phyloP scores from a whole-genome alignment of 2,113 vertebrate species.

The Miniopterus natalensis region DNA sequence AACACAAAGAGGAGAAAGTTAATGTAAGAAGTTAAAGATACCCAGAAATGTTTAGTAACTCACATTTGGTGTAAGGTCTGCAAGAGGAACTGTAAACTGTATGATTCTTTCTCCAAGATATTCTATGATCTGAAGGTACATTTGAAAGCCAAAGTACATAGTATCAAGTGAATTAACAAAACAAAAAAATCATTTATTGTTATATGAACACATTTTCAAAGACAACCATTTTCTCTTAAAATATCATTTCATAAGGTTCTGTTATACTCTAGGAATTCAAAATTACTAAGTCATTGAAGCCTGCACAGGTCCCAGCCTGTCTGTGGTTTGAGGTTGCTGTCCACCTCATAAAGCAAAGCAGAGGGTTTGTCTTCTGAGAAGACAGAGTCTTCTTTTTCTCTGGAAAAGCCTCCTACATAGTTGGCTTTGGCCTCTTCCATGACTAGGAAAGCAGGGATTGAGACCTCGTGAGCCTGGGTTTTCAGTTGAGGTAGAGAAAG shows the following conservation, averaged over 20 bases:
- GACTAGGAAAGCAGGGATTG: not conserved
- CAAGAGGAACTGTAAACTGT: not conserved
- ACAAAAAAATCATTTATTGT: not conserved
- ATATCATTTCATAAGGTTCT: not conserved
- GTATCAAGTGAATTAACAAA: conserved; percentile 46
- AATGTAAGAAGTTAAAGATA: conserved; percentile 1
- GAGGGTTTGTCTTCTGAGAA: not conserved
- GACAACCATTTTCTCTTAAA: not conserved
- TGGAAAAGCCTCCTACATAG: not conserved
- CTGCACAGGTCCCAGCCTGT: not conserved
- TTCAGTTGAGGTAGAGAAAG: not conserved
- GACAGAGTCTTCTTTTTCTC: not conserved
- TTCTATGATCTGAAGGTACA: not conserved
- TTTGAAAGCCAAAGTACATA: not conserved
- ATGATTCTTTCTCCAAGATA: not conserved
- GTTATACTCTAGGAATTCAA: not conserved
- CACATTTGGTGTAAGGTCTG: not conserved
- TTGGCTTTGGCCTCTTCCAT: not conserved
- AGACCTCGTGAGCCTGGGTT: not conserved
- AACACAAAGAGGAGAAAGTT: conserved; percentile 20
- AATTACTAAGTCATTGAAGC: not conserved
- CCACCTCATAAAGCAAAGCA: not conserved
- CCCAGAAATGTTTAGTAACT: not conserved
- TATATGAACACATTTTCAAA: not conserved
- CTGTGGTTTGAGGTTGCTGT: not conserved